These are phyloP conservation scores for Loris lydekkerianus DNA, from an alignment of 2,797 vertebrate genomes.

Conservation along the genomic window DNA sequence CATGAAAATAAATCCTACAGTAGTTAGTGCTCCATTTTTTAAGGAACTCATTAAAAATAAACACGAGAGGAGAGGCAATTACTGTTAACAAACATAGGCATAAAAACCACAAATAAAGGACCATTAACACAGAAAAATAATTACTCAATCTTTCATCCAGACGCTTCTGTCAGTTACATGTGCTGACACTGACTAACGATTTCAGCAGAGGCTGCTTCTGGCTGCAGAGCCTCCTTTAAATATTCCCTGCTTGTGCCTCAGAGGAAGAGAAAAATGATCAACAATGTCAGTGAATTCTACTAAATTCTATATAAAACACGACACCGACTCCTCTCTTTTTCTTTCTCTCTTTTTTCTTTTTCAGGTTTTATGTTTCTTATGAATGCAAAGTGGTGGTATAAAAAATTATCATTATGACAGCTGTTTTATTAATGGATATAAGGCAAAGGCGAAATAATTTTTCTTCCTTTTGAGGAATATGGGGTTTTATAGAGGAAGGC, in stretches of 20 bases:
- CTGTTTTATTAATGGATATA: neutral
- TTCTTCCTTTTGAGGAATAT: neutral
- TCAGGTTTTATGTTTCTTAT: neutral
- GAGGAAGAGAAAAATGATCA: neutral
- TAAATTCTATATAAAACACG: slow-evolving; percentile 40
- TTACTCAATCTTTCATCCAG: slow-evolving; percentile 68
- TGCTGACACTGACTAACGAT: slow-evolving; percentile 64
- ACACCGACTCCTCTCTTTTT: neutral
- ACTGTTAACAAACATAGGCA: slow-evolving; percentile 81
- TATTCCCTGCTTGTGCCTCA: neutral
- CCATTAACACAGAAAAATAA: slow-evolving; percentile 80
- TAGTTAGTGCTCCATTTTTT: slow-evolving; percentile 82
- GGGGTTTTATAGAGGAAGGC: neutral
- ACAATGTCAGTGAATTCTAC: slow-evolving; percentile 38
- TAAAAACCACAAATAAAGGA: slow-evolving; percentile 79
- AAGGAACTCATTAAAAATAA: slow-evolving; percentile 85
- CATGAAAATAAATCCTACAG: slow-evolving; percentile 77
- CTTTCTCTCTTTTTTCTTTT: neutral
- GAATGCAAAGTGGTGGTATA: neutral
- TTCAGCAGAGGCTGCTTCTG: neutral
- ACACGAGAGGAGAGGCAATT: slow-evolving; percentile 77
- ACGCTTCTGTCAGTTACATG: neutral
- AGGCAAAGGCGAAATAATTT: neutral
- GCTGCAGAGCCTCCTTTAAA: neutral
- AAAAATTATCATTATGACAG: neutral